Base-by-base conservation (phyloP, 2,113 vertebrate genomes). In the Gambusia holbrooki region DNA sequence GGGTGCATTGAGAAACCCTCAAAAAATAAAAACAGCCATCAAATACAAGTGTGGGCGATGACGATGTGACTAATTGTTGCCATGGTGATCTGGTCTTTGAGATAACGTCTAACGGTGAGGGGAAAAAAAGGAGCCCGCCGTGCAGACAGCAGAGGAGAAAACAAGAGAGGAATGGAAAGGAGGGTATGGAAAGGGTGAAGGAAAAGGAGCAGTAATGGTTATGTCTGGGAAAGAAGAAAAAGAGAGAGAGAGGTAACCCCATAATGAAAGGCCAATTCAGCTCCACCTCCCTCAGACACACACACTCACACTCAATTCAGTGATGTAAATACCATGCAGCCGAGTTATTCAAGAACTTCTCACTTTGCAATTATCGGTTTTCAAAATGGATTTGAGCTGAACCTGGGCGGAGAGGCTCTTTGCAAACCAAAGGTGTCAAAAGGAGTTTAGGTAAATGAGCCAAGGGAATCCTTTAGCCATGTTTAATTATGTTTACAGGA, bases 31-130 rank as follows among this genome's bases (percentile, higher is more conserved):
- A 91, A 90, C 84, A 92, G 88, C 88, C 90, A 90, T 93, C 89
- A 91, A 89, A 90, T 33, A 74, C 80, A 37, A 88, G 89, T 84
- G 91, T 89, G 84, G 91, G 91, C 75, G 88, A 90, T 90, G 91
- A 90, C 72, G 88, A 91, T 90, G 90, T 90, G 92, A 92, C 91
- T 92, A 93, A 93, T 91, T 90, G 93, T 93, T 91, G 90, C 93
- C 91, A 93, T 93, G 92, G 92, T 90, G 91, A 93, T 89, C 81
- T 81, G 76, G 71, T 83, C 89, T 91, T 88, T 88, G 85, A 89
- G 90, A 90, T 91, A 92, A 81, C 77, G 74, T 89, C 86, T 87
- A 69, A 84, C 63, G 70, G 82, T 81, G 74, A 84, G 75, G 83
- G 70, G 42, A 32, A n/a, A 58, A 82, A 84, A 74, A 74, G 74